These are phyloP conservation scores for Anseranas semipalmata DNA, from an alignment of 2,113 vertebrate species.

Conservation along the genomic window DNA sequence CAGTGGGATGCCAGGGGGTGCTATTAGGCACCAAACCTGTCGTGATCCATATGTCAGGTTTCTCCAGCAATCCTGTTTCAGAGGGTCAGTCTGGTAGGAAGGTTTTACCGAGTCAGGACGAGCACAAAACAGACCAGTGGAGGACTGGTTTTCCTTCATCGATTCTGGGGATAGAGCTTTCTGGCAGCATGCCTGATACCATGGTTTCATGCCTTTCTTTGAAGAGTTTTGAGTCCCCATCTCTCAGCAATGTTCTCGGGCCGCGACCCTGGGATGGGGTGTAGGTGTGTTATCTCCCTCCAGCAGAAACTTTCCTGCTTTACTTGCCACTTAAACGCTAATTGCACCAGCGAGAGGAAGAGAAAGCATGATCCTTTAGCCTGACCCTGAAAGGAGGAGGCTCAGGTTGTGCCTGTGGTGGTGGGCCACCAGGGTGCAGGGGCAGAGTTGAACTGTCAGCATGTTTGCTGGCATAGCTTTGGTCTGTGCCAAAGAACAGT, in stretches of 20 bases:
- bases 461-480: not conserved
- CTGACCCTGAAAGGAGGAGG: not conserved
- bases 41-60: not conserved
- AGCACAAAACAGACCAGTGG: not conserved
- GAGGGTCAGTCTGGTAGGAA: not conserved
- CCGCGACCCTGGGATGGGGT: not conserved
- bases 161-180: not conserved
- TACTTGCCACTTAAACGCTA: not conserved
- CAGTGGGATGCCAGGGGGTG: not conserved
- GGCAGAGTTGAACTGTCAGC: not conserved
- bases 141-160: not conserved
- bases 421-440: not conserved
- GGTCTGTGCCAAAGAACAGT: not conserved
- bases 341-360: not conserved
- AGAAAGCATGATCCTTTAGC: not conserved
- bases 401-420: not conserved
- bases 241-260: not conserved
- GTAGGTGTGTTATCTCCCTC: not conserved
- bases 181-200: not conserved
- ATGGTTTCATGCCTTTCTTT: not conserved
- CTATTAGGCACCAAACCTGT: not conserved
- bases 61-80: not conserved
- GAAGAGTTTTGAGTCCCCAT: not conserved
- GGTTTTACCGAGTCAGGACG: accelerated
- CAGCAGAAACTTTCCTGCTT: not conserved